These are phyloP conservation scores for Drosophila micromelanica DNA, from an alignment of 1,140 invertebrate genomes.

Conservation along the genomic window DNA sequence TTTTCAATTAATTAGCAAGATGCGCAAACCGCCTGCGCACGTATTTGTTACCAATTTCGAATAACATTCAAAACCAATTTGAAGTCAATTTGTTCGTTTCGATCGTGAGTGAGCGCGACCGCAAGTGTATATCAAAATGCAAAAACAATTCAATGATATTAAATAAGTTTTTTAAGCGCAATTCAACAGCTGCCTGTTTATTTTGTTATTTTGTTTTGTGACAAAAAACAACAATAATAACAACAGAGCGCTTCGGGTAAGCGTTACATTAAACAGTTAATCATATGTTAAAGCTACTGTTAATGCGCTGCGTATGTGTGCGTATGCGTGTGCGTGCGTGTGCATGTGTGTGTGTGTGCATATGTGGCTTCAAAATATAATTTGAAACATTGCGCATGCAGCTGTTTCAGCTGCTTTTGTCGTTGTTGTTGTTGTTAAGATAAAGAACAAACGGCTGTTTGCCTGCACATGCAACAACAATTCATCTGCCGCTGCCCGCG, in stretches of 20 bases:
- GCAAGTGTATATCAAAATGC: conserved; percentile 56
- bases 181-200: conserved; percentile 16
- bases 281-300: conserved; percentile 34
- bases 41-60: conserved; percentile 26
- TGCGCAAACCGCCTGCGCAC: conserved; percentile 24
- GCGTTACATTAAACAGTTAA: conserved; percentile 54
- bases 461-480: conserved; percentile 19
- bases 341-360: conserved; percentile 21
- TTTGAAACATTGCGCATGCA: conserved; percentile 43
- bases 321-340: neutral
- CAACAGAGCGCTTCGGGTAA: conserved; percentile 32
- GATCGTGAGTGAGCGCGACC: conserved; percentile 12
- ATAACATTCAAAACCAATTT: conserved; percentile 27
- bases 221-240: conserved; percentile 28
- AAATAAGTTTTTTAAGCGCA: conserved; percentile 25
- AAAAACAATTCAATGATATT: conserved; percentile 40
- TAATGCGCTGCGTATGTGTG: conserved; percentile 10
- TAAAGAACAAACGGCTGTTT: conserved; percentile 51
- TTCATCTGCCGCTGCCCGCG: conserved; percentile 29
- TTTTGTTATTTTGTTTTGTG: neutral
- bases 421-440: conserved; percentile 27
- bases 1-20: neutral
- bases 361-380: conserved; percentile 52
- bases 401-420: conserved; percentile 4
- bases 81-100: neutral